Percentiles rank a stretch among this genome's conserved stretches.
Conservation (phyloP, 2,797 vertebrate species). For the Mus caroli region DNA sequence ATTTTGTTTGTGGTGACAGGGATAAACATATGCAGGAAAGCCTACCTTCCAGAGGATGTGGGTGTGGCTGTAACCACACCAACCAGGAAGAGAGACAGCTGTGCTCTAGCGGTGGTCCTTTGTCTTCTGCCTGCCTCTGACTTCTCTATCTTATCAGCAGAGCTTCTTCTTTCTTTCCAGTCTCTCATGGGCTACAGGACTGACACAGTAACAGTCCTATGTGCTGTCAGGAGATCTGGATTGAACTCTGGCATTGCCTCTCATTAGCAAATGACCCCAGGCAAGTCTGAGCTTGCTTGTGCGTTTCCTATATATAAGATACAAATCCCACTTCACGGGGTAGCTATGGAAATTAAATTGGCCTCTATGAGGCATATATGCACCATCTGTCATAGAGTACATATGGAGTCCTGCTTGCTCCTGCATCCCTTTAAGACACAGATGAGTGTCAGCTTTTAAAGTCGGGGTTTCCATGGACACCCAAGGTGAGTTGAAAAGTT, state of each 20-base stretch:
- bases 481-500: constrained; percentile 33
- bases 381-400: neutral
- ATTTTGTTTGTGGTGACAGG: neutral
- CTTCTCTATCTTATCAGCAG: neutral
- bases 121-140: neutral
- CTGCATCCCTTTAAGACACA: neutral
- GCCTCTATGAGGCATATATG: neutral
- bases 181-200: neutral
- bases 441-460: constrained; percentile 30
- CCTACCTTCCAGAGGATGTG: neutral
- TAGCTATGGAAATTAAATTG: neutral
- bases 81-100: neutral
- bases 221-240: neutral
- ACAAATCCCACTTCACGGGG: neutral
- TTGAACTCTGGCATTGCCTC: neutral
- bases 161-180: neutral
- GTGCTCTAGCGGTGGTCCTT: neutral
- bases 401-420: neutral
- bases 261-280: neutral
- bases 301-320: neutral
- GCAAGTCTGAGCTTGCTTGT: neutral
- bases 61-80: neutral
- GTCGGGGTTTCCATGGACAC: constrained; percentile 4
- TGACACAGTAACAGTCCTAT: neutral
- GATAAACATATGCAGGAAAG: neutral